phyloP scores from a whole-genome alignment of 2,797 vertebrate genomes.

The Oreochromis mossambicus region DNA sequence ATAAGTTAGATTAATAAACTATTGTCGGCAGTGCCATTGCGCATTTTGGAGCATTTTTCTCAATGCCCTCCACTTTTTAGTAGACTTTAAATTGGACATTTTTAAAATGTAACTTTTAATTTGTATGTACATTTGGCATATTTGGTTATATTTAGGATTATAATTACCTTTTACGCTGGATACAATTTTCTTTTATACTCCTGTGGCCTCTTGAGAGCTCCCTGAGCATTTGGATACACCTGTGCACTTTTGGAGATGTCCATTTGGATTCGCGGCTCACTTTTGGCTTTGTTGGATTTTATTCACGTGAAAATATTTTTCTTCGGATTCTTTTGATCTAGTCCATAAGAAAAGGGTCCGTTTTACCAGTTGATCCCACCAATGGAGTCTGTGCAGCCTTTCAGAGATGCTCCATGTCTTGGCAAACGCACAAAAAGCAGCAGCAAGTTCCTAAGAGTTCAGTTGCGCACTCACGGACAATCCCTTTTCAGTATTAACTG shows the following conservation, averaged over 20 bases:
- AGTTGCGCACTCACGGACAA: constrained; percentile 61
- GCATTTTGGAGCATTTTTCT: background rate
- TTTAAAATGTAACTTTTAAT: background rate
- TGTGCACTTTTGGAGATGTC: constrained; percentile 59
- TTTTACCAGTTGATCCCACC: constrained; percentile 6
- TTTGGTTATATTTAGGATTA: background rate
- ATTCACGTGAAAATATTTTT: background rate
- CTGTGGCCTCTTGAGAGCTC: background rate
- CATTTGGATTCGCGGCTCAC: constrained; percentile 3
- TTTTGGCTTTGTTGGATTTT: constrained; percentile 11
- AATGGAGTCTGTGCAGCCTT: constrained; percentile 2
- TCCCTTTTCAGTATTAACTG: constrained; percentile 43
- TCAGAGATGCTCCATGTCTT: constrained; percentile 38
- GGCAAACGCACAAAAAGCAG: constrained; percentile 25
- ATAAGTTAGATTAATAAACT: background rate
- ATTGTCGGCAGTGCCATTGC: background rate
- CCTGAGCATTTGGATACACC: constrained; percentile 41
- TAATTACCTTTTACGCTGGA: constrained; percentile 2
- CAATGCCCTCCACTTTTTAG: background rate
- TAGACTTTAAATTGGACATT: background rate
- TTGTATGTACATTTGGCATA: background rate
- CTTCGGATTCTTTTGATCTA: background rate
- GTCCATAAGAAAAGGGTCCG: constrained; percentile 13
- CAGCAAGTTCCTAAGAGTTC: constrained; percentile 7
- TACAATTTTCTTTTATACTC: background rate